Evolutionary conservation across 35 echinoderm and acorn worm species (phyloP).

Genomic region (Strongylocentrotus purpuratus): DNA sequence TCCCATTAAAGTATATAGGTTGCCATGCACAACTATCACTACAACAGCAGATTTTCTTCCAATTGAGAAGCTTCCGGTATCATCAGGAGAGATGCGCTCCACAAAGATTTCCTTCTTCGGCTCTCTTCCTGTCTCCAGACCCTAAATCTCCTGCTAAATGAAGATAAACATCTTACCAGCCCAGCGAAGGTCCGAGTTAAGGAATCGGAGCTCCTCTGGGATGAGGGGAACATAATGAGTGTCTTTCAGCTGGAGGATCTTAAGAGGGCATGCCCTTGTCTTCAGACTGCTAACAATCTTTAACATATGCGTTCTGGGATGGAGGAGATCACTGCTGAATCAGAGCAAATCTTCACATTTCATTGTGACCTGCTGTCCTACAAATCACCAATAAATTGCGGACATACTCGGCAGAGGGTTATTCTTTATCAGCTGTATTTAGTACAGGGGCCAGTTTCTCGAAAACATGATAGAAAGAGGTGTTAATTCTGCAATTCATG

Average conservation of each 20-base stretch:
- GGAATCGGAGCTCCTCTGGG: not conserved
- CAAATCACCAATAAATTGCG: not conserved
- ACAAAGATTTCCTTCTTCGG: not conserved
- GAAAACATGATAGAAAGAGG: no score
- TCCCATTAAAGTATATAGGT: not conserved
- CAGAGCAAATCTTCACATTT: not conserved
- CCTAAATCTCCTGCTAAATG: slow-evolving; percentile 10
- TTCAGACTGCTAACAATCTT: not conserved
- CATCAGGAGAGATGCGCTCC: not conserved
- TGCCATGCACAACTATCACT: not conserved
- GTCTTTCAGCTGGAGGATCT: not conserved
- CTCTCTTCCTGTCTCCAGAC: not conserved
- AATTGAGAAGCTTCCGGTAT: not conserved
- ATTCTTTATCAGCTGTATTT: not conserved
- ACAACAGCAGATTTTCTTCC: not conserved
- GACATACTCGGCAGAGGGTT: not conserved
- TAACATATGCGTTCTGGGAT: not conserved
- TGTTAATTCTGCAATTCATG: no score
- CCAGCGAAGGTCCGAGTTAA: not conserved
- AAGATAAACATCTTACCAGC: not conserved
- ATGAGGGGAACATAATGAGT: not conserved
- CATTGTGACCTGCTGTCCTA: not conserved
- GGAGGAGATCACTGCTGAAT: not conserved
- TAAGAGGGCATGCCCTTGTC: slow-evolving; percentile 1
- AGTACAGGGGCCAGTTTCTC: not conserved